Percentiles rank a stretch among this genome's conserved stretches.
Evolutionary conservation across 2,113 vertebrate species (phyloP).

Genomic region (Leptosomus discolor): DNA sequence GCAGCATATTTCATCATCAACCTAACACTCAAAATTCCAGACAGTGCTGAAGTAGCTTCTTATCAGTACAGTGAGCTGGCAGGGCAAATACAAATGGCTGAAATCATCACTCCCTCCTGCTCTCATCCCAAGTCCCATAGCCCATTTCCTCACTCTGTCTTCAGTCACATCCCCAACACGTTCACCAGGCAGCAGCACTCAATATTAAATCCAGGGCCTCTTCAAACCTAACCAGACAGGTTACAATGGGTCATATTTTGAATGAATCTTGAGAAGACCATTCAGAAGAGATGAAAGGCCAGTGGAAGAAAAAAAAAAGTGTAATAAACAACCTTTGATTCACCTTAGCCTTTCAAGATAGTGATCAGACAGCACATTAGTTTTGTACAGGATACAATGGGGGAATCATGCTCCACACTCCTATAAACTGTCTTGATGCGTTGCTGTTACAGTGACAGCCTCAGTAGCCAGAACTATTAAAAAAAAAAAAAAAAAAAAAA

Average conservation of each 20-base stretch:
- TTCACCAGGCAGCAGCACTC: not conserved
- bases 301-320: not conserved
- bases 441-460: not conserved
- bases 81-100: not conserved
- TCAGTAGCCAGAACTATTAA: not conserved
- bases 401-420: not conserved
- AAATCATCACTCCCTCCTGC: not conserved
- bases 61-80: not conserved
- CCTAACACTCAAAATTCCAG: not conserved
- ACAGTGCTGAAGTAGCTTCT: not conserved
- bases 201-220: not conserved
- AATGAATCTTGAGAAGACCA: not conserved
- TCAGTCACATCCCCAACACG: fast-evolving
- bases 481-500: not conserved
- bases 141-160: not conserved
- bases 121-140: not conserved
- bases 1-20: not conserved
- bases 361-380: not conserved
- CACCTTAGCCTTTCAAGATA: not conserved
- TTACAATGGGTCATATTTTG: not conserved
- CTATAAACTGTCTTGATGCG: not conserved
- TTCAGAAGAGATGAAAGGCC: not conserved
- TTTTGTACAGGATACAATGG: not conserved
- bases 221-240: not conserved
- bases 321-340: not conserved